phyloP scores from a whole-genome alignment of 92 coral and sea anemone genomes.

The Heteractis magnifica region DNA sequence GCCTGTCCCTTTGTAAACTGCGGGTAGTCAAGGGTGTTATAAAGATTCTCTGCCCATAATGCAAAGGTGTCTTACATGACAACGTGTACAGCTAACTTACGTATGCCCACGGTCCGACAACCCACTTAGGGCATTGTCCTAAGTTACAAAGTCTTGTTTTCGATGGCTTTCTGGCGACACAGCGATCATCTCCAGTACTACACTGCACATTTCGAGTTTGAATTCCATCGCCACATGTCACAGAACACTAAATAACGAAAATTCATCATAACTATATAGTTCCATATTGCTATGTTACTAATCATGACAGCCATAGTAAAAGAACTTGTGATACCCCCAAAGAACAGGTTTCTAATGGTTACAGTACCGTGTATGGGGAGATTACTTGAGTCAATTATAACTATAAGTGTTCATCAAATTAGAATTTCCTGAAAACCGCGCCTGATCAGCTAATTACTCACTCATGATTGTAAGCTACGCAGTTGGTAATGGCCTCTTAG shows the following conservation, averaged over 20 bases:
- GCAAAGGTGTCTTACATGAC: neutral
- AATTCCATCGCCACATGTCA: constrained; percentile 71
- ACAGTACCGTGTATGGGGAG: too few species aligned
- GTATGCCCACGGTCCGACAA: constrained; percentile 59
- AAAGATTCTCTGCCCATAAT: neutral
- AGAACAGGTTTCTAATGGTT: neutral
- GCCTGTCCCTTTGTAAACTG: too few species aligned
- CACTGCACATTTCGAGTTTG: constrained; percentile 58
- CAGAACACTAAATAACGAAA: constrained; percentile 61
- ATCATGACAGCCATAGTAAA: neutral
- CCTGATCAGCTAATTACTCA: too few species aligned
- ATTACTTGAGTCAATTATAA: too few species aligned
- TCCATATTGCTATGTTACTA: neutral
- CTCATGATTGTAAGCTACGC: too few species aligned
- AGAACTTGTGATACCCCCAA: neutral
- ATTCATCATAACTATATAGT: neutral
- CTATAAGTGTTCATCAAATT: too few species aligned
- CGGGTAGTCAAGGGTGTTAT: too few species aligned
- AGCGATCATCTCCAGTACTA: constrained; percentile 20
- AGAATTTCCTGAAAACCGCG: too few species aligned
- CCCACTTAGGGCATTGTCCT: constrained; percentile 58
- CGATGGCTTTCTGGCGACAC: constrained; percentile 39
- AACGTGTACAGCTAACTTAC: constrained; percentile 33
- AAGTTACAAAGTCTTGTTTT: constrained; percentile 19
- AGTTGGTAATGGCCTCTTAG: too few species aligned